Percentiles rank a stretch among this genome's conserved stretches.
Conservation (phyloP, 2,113 vertebrate species). For the Cynopterus brachyotis region DNA sequence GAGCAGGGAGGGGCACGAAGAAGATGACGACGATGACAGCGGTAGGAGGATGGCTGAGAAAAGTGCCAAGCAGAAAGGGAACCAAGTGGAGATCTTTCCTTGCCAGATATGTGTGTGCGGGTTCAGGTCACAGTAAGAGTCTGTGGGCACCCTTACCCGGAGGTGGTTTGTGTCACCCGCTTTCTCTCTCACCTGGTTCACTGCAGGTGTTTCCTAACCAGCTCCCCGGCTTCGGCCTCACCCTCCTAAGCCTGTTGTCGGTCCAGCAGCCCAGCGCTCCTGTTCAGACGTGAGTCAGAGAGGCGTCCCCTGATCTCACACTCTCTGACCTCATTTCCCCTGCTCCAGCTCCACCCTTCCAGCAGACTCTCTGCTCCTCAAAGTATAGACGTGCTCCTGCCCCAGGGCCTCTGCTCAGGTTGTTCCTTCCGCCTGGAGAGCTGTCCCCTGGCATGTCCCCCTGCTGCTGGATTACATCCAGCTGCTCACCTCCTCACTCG, state of each 20-base stretch:
- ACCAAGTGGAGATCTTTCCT: background rate
- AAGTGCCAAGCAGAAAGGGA: background rate
- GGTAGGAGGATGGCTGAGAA: background rate
- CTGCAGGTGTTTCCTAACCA: background rate
- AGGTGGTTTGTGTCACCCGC: rapidly evolving
- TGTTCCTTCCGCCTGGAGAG: background rate
- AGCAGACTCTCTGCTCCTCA: background rate
- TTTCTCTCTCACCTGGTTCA: background rate
- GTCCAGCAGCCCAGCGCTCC: background rate
- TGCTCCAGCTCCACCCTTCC: background rate
- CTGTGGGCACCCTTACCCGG: background rate
- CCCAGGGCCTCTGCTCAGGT: background rate
- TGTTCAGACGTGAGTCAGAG: background rate
- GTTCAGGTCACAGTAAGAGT: too few relatives aligned
- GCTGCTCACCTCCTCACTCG: background rate
- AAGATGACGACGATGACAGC: rapidly evolving
- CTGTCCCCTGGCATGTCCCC: background rate
- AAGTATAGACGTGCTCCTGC: background rate
- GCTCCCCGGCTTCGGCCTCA: background rate
- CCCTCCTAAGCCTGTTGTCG: background rate
- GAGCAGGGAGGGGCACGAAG: background rate
- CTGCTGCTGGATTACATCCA: background rate
- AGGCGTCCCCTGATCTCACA: background rate
- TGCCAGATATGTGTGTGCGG: rapidly evolving
- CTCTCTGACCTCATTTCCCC: slow-evolving; percentile 10